Percentiles rank a stretch among this genome's conserved stretches.
Evolutionary conservation across 2,888 invertebrate genomes (phyloP).

Genomic region (Tetragonula carbonaria): DNA sequence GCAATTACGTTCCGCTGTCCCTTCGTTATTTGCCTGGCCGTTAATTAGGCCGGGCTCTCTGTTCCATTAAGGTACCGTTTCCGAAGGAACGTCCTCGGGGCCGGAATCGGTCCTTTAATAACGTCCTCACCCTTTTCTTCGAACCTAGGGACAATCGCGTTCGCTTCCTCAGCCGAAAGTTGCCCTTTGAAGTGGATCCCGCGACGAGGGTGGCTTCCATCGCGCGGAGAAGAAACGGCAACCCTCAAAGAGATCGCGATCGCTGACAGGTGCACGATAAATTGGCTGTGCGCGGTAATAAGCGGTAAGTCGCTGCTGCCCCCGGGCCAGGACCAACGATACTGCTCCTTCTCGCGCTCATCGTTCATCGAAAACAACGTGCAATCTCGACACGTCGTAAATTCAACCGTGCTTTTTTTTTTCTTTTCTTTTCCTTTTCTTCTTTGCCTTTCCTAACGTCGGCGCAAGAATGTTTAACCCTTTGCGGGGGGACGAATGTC

Average conservation of each 20-base stretch:
- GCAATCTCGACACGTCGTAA: conserved; percentile 72
- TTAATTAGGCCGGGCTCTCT: conserved; percentile 63
- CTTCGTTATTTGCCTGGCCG: conserved; percentile 59
- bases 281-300: conserved; percentile 70
- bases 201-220: conserved; percentile 43
- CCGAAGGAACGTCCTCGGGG: conserved; percentile 43
- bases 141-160: conserved; percentile 58
- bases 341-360: conserved; percentile 41
- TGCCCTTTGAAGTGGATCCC: conserved; percentile 67
- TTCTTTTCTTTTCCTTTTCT: too few species aligned
- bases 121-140: conserved; percentile 68
- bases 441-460: neutral
- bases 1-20: conserved; percentile 51
- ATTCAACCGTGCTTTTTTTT: conserved; percentile 22
- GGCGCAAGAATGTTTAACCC: neutral
- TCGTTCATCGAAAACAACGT: conserved; percentile 61
- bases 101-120: conserved; percentile 64
- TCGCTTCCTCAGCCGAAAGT: conserved; percentile 55
- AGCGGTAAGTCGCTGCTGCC: conserved; percentile 63
- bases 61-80: conserved; percentile 55
- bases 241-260: conserved; percentile 74
- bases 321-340: conserved; percentile 54
- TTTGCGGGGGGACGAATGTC: too few species aligned
- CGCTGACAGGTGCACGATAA: conserved; percentile 74
- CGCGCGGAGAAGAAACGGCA: conserved; percentile 16